Evolutionary conservation across 2,113 vertebrate genomes (phyloP).

Genomic region (Myotis davidii): DNA sequence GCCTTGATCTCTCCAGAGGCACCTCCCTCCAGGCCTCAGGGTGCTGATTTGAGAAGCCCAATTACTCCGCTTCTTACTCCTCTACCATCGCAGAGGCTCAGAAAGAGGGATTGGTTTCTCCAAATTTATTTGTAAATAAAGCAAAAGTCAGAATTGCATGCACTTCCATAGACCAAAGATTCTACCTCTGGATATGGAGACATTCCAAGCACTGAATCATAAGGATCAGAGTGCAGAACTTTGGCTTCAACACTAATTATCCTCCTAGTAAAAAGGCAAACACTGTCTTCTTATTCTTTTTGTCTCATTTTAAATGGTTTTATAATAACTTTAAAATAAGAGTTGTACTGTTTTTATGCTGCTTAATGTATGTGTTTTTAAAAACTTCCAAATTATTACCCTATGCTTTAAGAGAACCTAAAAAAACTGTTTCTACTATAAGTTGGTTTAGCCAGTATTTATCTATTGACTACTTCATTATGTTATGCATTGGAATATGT

Average conservation of each 20-base stretch:
- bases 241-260: not conserved
- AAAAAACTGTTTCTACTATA: not conserved
- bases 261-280: not conserved
- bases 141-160: not conserved
- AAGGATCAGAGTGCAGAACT: not conserved
- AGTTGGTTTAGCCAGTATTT: not conserved
- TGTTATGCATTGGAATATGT: not conserved
- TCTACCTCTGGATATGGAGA: not conserved
- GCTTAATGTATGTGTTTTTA: not conserved
- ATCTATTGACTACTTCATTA: not conserved
- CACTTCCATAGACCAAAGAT: not conserved
- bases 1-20: not conserved
- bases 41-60: not conserved
- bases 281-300: not conserved
- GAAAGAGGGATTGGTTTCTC: not conserved
- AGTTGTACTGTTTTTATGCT: not conserved
- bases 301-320: not conserved
- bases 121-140: not conserved
- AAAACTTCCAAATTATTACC: not conserved
- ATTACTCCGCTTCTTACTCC: not conserved
- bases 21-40: fast-evolving
- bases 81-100: not conserved
- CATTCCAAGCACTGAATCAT: not conserved
- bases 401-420: not conserved
- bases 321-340: not conserved